These are phyloP conservation scores for Tetraneura akinire DNA, from an alignment of 1,140 invertebrate genomes.

Conservation along the genomic window DNA sequence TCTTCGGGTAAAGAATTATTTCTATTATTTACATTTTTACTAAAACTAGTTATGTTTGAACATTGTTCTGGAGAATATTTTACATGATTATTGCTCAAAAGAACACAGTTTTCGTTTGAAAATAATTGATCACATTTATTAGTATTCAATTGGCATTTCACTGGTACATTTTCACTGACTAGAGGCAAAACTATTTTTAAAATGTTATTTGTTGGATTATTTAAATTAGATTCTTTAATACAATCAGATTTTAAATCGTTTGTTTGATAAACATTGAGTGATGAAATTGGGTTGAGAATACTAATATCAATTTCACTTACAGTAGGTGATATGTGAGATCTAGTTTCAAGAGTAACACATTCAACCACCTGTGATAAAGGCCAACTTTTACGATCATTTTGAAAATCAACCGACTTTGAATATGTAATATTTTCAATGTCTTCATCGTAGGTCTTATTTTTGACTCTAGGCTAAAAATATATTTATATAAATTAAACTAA, in stretches of 20 bases:
- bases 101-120: not conserved
- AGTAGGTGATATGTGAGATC: constrained; percentile 1
- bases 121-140: not conserved
- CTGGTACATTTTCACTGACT: constrained; percentile 44
- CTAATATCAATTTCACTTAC: constrained; percentile 20
- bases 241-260: not conserved
- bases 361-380: constrained; percentile 36
- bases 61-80: constrained; percentile 10
- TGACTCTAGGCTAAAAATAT: constrained; percentile 34
- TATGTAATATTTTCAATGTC: not conserved
- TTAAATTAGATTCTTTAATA: not conserved
- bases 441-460: constrained; percentile 1
- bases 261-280: constrained; percentile 23
- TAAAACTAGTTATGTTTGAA: not conserved
- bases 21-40: constrained; percentile 34
- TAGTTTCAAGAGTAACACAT: constrained; percentile 13
- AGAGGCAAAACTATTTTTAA: constrained; percentile 49
- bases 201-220: constrained; percentile 16
- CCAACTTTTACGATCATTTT: constrained; percentile 41
- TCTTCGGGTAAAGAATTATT: constrained; percentile 42
- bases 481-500: not conserved
- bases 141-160: not conserved
- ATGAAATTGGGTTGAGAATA: not conserved
- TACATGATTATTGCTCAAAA: not conserved
- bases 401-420: constrained; percentile 21